Percentiles rank a stretch among this genome's conserved stretches.
These are phyloP conservation scores for Rhinogobius similis DNA, from an alignment of 2,113 vertebrate species.

Conservation along the genomic window DNA sequence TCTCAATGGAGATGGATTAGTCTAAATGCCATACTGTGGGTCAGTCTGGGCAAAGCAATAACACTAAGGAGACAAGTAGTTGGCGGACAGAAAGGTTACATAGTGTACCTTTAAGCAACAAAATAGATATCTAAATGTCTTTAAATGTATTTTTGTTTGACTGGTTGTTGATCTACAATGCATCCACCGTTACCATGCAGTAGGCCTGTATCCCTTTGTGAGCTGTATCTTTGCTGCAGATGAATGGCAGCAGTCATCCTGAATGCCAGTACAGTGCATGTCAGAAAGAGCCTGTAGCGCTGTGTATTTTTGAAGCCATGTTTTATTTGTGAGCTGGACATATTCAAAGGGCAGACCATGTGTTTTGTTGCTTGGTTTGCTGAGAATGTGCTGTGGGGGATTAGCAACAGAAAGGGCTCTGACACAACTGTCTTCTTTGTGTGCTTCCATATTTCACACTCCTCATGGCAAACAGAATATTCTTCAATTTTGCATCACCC, in stretches of 20 bases:
- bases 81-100: too few species aligned
- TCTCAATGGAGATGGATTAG: too few species aligned
- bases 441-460: slow-evolving; percentile 10
- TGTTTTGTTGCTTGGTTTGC: slow-evolving; percentile 38
- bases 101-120: too few species aligned
- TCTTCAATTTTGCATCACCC: neutral
- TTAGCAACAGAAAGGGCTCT: slow-evolving; percentile 32
- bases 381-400: slow-evolving; percentile 39
- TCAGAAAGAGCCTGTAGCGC: slow-evolving; percentile 13
- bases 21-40: too few species aligned
- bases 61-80: too few species aligned
- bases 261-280: slow-evolving; percentile 32
- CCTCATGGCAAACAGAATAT: neutral
- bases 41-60: too few species aligned
- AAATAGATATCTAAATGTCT: too few species aligned
- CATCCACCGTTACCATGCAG: neutral
- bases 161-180: too few species aligned
- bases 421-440: slow-evolving; percentile 42
- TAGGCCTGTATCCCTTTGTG: neutral
- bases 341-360: slow-evolving; percentile 21
- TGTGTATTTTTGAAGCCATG: slow-evolving; percentile 24
- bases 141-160: neutral
- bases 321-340: slow-evolving; percentile 11
- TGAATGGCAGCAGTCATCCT: slow-evolving; percentile 23
- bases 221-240: neutral